Conservation (phyloP, 2,113 vertebrate species). For the Porphyrio hochstetteri region DNA sequence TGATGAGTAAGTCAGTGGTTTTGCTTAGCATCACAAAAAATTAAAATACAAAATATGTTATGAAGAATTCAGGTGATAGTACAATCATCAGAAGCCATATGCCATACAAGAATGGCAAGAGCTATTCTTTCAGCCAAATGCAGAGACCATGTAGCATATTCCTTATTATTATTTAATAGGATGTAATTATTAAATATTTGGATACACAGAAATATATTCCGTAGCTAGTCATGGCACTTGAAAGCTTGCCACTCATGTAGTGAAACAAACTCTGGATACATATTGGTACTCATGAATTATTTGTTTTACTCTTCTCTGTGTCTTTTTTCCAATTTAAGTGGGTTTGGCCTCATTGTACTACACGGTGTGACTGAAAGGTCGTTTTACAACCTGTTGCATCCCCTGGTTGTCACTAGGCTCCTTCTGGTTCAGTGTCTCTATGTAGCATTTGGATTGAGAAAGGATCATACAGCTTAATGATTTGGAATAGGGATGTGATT, state of each 20-base stretch:
- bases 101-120: background rate
- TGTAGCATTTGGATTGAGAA: conserved; percentile 7
- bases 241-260: background rate
- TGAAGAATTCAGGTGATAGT: conserved; percentile 2
- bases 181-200: background rate
- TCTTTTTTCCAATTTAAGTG: background rate
- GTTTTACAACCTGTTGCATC: conserved; percentile 2
- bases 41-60: background rate
- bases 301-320: background rate
- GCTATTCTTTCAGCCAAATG: background rate
- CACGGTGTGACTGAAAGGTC: conserved; percentile 1
- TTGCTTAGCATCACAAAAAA: conserved; percentile 21
- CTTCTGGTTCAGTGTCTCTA: background rate
- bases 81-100: background rate
- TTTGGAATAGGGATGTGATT: background rate
- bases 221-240: background rate
- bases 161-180: background rate
- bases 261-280: background rate
- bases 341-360: background rate
- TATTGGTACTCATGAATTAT: background rate
- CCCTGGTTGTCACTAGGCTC: background rate
- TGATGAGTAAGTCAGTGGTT: background rate
- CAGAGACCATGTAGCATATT: background rate
- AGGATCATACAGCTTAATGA: background rate
- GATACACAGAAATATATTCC: background rate